A percentile compares a stretch with the other conserved stretches of the same genome.
phyloP scores from a whole-genome alignment of 2,113 vertebrate species.

The Hystrix brachyura region DNA sequence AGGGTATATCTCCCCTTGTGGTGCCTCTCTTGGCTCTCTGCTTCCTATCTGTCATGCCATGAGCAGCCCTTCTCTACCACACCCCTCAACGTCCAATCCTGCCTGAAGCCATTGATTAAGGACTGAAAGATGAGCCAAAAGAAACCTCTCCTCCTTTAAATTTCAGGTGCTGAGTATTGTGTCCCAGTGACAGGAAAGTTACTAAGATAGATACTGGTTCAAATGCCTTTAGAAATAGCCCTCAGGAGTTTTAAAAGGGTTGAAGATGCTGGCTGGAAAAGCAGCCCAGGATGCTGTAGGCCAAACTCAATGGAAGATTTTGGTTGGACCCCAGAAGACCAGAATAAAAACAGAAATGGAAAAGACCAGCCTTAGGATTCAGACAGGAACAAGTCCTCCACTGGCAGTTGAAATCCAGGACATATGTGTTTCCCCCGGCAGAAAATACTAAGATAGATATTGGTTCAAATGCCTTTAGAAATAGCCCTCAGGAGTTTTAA shows the following conservation, averaged over 20 bases:
- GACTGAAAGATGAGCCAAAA: background rate
- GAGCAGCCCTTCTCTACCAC: background rate
- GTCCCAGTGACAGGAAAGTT: background rate
- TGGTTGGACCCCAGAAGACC: background rate
- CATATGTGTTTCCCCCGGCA: too few species aligned
- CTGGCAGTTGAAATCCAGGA: background rate
- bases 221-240: background rate
- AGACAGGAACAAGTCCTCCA: background rate
- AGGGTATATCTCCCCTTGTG: background rate
- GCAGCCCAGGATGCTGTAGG: background rate
- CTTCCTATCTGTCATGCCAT: background rate
- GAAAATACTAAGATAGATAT: background rate
- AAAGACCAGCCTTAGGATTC: background rate
- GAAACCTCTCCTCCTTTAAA: background rate
- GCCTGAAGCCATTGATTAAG: background rate
- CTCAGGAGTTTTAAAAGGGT: background rate
- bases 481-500: background rate
- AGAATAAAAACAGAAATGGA: background rate
- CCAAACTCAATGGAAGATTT: background rate
- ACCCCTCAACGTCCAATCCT: background rate
- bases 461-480: background rate
- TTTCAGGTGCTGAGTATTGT: background rate
- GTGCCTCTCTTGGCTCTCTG: background rate
- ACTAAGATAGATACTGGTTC: background rate
- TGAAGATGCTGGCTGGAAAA: background rate